Evolutionary conservation across 2,113 vertebrate species (phyloP).

Genomic region (Pitta sordida): DNA sequence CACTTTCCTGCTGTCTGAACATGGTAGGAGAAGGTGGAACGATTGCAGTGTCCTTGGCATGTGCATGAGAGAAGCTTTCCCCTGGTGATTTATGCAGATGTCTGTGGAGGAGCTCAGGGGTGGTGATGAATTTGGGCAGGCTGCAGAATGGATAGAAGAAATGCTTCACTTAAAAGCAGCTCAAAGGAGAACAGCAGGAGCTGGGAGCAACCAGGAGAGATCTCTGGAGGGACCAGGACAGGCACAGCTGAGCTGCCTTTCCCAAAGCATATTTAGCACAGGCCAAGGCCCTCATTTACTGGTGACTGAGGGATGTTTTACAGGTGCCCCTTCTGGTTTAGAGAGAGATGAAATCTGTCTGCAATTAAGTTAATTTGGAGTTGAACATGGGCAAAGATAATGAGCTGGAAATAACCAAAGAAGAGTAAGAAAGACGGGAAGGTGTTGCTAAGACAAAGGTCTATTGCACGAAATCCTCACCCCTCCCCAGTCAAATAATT

Average conservation of each 20-base stretch:
- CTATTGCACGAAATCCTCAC: background rate
- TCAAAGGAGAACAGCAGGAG: background rate
- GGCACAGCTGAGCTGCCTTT: background rate
- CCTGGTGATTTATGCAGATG: background rate
- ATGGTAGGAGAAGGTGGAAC: background rate
- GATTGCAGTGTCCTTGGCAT: background rate
- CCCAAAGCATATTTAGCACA: background rate
- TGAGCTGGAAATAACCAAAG: conserved; percentile 52
- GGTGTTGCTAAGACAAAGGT: conserved; percentile 53
- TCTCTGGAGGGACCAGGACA: background rate
- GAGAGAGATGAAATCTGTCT: conserved; percentile 55
- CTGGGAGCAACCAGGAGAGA: background rate
- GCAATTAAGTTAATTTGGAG: conserved; percentile 65
- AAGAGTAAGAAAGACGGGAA: background rate
- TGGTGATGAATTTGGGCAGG: background rate
- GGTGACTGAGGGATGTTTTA: conserved; percentile 37
- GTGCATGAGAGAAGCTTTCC: background rate
- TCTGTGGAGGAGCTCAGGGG: background rate
- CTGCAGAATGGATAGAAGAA: background rate
- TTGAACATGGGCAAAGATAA: conserved; percentile 52
- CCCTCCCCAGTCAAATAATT: background rate
- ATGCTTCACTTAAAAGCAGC: background rate
- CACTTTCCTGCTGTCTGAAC: background rate
- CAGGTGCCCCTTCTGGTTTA: conserved; percentile 43
- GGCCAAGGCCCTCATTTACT: background rate